Base-by-base conservation (phyloP, 2,113 vertebrate species). In the Anseranas semipalmata region DNA sequence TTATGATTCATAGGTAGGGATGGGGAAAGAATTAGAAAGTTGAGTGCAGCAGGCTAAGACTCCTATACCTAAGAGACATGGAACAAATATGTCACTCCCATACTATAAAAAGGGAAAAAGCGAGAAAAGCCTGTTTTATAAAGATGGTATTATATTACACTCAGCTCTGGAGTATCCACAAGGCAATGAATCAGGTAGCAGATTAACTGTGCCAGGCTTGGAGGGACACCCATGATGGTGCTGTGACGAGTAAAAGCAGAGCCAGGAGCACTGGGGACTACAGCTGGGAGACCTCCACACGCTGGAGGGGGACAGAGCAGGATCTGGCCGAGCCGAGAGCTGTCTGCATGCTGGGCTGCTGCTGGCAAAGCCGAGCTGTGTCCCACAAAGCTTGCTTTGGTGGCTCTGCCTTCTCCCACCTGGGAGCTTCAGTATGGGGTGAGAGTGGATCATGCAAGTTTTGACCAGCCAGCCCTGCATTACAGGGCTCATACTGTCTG, bases 1-100 rank as follows among this genome's bases (percentile, higher is more conserved):
- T 52, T 82, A 20, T 91, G 94, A 97, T 96, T 95, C 95, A 95
- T 94, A 75, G 83, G 67, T 70, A 93, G 56, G 80, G 50, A 89
- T 90, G 92, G 72, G 43, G 74, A 95, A 95, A 82, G 73, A 78
- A 87, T 94, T 93, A 94, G 89, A 83, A 96, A 88, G 48, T 89
- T 0, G 1, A 89, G 60, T 75, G 85, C 77, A 89, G 66, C 41
- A 72, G 81, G 58, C 65, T 86, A 71, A 88, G 83, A 59, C 73
- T 86, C 72, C 59, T 93, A 33, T 72, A 81, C 66, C 43, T 94
- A 90, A 70, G 63, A 95, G 94, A 95, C 95, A 90, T 94, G 90
- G 87, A 93, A 89, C 75, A 73, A 90, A 58, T 79, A 74, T 63
- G 74, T 87, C 88, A 95, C 30, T 87, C 50, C 10, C 70, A 73